A percentile compares a stretch with the other conserved stretches of the same genome.
phyloP scores from a whole-genome alignment of 1,140 invertebrate genomes.

The Steinernema feltiae region DNA sequence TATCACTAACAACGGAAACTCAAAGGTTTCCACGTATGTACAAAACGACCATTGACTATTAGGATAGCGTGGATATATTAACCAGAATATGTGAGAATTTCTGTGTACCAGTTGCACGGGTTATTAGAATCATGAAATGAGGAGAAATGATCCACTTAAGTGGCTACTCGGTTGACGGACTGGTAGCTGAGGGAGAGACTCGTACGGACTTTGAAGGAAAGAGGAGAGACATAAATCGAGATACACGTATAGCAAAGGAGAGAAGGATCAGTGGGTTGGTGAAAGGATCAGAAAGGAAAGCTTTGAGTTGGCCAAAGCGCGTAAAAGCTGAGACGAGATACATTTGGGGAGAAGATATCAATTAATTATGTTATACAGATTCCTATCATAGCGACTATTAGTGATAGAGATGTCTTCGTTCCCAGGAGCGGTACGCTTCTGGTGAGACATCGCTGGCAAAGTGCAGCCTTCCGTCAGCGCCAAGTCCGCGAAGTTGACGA shows the following conservation, averaged over 20 bases:
- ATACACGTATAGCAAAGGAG: conserved; percentile 9
- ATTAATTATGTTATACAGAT: too few species aligned
- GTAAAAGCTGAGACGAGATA: conserved; percentile 12
- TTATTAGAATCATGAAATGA: not conserved
- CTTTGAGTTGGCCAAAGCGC: not conserved
- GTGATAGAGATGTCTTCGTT: not conserved
- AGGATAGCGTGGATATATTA: not conserved
- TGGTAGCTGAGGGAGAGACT: not conserved
- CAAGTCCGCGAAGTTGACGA: not conserved
- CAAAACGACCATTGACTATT: not conserved
- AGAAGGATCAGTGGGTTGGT: conserved; percentile 2
- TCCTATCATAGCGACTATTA: not conserved
- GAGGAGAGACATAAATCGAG: not conserved
- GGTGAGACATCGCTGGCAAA: not conserved
- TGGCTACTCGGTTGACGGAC: not conserved
- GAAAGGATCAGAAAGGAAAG: not conserved
- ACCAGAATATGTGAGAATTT: not conserved
- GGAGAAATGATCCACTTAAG: not conserved
- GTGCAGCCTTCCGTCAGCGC: not conserved
- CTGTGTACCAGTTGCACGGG: not conserved
- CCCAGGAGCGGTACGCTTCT: not conserved
- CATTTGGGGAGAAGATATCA: not conserved
- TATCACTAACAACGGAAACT: too few species aligned
- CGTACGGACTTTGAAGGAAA: not conserved
- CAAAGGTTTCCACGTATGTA: not conserved